Base-by-base conservation (phyloP, 2,113 vertebrate species). In the Erpornis zantholeuca region DNA sequence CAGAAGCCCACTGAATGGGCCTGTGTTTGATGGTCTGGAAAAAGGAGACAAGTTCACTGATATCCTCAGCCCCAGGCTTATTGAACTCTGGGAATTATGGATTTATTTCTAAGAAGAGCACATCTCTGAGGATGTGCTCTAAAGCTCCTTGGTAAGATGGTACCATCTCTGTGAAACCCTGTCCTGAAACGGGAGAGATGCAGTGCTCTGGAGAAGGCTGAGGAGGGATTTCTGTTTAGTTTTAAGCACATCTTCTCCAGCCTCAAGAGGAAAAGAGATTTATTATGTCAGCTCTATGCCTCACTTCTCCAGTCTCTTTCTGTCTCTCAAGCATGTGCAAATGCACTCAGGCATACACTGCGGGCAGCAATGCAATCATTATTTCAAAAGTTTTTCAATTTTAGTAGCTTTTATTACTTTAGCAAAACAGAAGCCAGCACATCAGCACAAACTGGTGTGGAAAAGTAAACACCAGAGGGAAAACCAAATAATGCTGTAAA, bases 391-490 rank as follows among this genome's bases (percentile, higher is more conserved):
- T 50, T 87, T 75, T 84, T 56, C 17, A 25, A 10, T 66, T 88
- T 90, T 31, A 73, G 61, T 44, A 76, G 47, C 59, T 93, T 97
- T 96, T 96, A 96, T 96, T 95, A 57, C 18, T 92, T 88, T 42
- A 96, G 87, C 54, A 56, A 82, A 90, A 87, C 35, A 88, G 75
- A 82, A 92, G 44, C 47, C 78, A 93, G 79, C 68, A 50, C 33
- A 60, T 76, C 66, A 88, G 79, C 90, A 86, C 33, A 61, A 96
- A 85, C 15, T 20, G 35, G 16, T 59, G 82, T 36, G 29, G 38
- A 16, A 42, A 69, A 90, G 40, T 36, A 75, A 57, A 11, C 38
- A 75, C n/a, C 29, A 22, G 29, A 27, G 47, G 15, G 56, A 54
- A 54, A 59, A 49, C 35, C 33, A 79, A 84, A 56, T 33, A 63